These are phyloP conservation scores for Chlorops oryzae DNA, from an alignment of 1,140 invertebrate genomes.

Conservation along the genomic window DNA sequence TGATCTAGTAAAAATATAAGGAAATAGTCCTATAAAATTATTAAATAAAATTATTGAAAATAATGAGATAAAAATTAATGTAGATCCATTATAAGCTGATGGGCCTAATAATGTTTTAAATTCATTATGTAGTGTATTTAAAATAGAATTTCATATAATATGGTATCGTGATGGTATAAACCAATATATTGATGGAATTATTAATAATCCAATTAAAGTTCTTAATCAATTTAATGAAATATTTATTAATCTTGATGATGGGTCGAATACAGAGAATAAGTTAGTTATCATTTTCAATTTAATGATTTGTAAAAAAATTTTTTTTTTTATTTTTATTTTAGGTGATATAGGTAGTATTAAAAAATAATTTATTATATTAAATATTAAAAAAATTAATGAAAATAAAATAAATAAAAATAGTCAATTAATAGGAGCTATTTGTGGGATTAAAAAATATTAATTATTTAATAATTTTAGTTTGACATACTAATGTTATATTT, in stretches of 20 bases:
- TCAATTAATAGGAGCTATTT: constrained; percentile 53
- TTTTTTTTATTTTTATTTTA: constrained; percentile 34
- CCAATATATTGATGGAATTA: constrained; percentile 50
- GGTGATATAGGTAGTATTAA: constrained; percentile 33
- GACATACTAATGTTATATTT: constrained; percentile 53
- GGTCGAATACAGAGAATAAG: constrained; percentile 54
- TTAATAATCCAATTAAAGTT: constrained; percentile 48
- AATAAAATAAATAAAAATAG: constrained; percentile 50
- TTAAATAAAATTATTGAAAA: constrained; percentile 55
- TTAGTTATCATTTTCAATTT: constrained; percentile 54
- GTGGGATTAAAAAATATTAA: constrained; percentile 54
- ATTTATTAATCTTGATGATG: constrained; percentile 46
- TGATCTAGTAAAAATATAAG: constrained; percentile 61
- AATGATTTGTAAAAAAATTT: constrained; percentile 40
- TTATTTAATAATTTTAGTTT: constrained; percentile 53
- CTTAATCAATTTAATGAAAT: constrained; percentile 54
- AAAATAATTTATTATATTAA: constrained; percentile 47
- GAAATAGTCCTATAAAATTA: constrained; percentile 60
- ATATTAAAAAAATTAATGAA: constrained; percentile 47
- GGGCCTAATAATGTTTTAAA: constrained; percentile 44
- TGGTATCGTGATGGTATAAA: constrained; percentile 49
- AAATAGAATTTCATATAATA: constrained; percentile 48
- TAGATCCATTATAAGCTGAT: background rate
- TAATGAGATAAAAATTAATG: constrained; percentile 30
- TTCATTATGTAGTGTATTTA: constrained; percentile 49